Evolutionary conservation across 2,888 invertebrate species (phyloP).

Genomic region (Dryomyza anilis): DNA sequence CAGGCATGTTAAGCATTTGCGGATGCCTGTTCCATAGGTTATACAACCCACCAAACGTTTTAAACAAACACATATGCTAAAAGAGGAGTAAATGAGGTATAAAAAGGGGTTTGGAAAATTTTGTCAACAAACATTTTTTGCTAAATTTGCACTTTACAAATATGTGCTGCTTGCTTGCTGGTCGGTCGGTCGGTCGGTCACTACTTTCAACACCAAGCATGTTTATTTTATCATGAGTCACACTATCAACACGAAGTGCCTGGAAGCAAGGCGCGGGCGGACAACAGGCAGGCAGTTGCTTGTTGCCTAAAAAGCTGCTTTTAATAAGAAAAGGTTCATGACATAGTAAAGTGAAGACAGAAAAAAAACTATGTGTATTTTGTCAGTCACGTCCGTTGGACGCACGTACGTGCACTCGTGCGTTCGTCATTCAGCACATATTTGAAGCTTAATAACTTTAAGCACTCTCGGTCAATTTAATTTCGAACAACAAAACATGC

Average conservation of each 20-base stretch:
- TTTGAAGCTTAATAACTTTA: constrained; percentile 44
- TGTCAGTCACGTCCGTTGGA: constrained; percentile 19
- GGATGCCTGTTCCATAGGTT: constrained; percentile 9
- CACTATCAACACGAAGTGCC: constrained; percentile 32
- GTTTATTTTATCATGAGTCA: constrained; percentile 28
- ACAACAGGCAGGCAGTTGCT: not conserved
- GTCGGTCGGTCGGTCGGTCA: not conserved
- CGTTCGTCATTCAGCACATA: constrained; percentile 28
- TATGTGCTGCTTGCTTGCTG: constrained; percentile 22
- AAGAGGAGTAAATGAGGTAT: not conserved
- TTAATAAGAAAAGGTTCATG: constrained; percentile 16
- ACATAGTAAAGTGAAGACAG: not conserved
- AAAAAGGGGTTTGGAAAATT: constrained; percentile 28
- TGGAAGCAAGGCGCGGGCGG: too few species aligned
- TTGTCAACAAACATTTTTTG: constrained; percentile 37
- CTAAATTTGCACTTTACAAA: constrained; percentile 33
- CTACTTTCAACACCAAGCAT: not conserved
- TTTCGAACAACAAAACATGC: constrained; percentile 41
- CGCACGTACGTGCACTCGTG: constrained; percentile 26
- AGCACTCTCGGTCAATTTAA: constrained; percentile 57
- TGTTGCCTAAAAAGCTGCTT: constrained; percentile 14
- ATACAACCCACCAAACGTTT: not conserved
- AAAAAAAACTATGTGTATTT: constrained; percentile 4
- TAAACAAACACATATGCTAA: not conserved
- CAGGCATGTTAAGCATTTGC: constrained; percentile 41